Evolutionary conservation across 2,797 vertebrate species (phyloP), one percentile per base, ranked within the genome.

Genomic region (Intellagama lesueurii): DNA sequence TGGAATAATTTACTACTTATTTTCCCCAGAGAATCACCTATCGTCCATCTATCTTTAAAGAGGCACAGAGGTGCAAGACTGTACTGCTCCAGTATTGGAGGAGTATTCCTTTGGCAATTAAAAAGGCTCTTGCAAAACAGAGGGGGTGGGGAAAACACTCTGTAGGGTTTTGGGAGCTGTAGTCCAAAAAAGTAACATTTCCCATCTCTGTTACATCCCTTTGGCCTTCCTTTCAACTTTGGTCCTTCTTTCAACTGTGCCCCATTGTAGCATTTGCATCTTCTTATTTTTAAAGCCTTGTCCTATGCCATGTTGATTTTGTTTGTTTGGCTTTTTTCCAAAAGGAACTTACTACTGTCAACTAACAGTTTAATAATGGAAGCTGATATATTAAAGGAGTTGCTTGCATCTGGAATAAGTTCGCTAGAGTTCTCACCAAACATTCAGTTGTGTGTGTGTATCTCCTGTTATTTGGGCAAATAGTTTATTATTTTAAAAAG

Each of bases 381-480:
- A 77, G n/a, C 12, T 40, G 40, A 40, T n/a, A 60, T 5, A 22
- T 14, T 56, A n/a, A 44, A 70, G 12, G 30, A 77, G 16, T 1
- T 77, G 14, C 77, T 77, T 66, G 72, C 35, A 40, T 66, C 40
- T 47, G 75, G 78, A 78, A 86, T 68, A 32, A 47, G 84, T 85
- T 89, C 16, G 81, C 49, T 56, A 28, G 40, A 11, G 0, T 12
- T 77, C 93, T 89, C 24, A 87, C 1, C 32, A 44, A 85, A 56
- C 52, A 56, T 11, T 56, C 85, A 40, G 7, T 93, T 91, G 5
- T 68, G 60, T 30, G 73, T 83, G 81, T 89, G 14, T 66, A 77
- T 86, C 64, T 78, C 60, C 60, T 66, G 14, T 89, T 87, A 17
- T 12, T 90, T 94, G 92, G 80, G 30, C 4, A 88, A 91, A 85